Percentiles rank a stretch among this genome's conserved stretches.
Conservation (phyloP, 2,888 invertebrate genomes). For the Melanophora roralis region DNA sequence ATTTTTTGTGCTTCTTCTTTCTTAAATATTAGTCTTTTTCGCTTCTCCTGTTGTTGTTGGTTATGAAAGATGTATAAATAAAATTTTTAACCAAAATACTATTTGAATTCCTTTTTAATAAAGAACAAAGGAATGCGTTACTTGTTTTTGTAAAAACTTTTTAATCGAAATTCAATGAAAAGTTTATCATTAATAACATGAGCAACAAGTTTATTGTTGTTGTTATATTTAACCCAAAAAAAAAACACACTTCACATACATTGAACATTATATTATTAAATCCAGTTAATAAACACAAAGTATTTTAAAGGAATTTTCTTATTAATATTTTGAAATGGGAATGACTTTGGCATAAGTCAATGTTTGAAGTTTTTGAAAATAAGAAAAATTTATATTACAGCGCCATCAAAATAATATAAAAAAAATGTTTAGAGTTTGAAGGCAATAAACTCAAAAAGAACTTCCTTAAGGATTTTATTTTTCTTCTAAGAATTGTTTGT, state of each 20-base stretch:
- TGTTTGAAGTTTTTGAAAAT: background rate
- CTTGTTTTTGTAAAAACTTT: background rate
- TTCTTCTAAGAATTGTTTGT: too few relatives aligned
- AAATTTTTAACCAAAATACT: constrained; percentile 5
- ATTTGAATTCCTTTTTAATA: background rate
- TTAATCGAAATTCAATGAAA: background rate
- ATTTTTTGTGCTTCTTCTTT: background rate
- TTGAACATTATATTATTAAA: background rate
- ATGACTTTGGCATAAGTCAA: background rate
- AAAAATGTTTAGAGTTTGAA: background rate
- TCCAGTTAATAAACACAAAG: background rate
- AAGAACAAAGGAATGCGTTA: background rate
- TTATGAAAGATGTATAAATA: constrained; percentile 1
- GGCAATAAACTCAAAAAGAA: too few relatives aligned
- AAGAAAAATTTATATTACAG: too few relatives aligned
- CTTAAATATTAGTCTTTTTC: background rate
- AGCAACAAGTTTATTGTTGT: background rate
- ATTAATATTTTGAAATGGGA: background rate
- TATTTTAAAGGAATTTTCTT: background rate
- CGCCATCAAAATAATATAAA: background rate
- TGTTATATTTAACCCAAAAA: too few relatives aligned
- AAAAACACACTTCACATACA: too few relatives aligned
- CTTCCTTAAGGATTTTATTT: too few relatives aligned
- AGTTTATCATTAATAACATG: background rate
- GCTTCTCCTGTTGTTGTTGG: background rate